phyloP scores from a whole-genome alignment of 2,113 vertebrate species.

The Columbina picui region DNA sequence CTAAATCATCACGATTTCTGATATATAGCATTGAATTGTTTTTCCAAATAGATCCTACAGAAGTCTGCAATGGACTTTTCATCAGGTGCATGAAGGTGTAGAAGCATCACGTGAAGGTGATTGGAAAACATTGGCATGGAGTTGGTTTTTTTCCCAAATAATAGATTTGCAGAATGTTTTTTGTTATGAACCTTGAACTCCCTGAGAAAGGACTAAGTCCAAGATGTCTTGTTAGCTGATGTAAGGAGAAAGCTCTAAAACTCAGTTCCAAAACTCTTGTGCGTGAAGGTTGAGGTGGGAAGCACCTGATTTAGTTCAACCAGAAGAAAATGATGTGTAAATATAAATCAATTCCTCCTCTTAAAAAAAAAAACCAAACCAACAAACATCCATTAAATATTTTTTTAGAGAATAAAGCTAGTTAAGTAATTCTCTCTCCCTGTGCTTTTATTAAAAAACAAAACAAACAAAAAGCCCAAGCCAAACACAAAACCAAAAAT shows the following conservation, averaged over 20 bases:
- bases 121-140: background rate
- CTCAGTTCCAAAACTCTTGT: background rate
- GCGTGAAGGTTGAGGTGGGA: background rate
- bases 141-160: background rate
- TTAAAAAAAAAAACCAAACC: background rate
- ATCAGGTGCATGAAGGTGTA: background rate
- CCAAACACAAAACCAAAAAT: background rate
- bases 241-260: background rate
- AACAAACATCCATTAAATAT: too few species aligned
- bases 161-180: background rate
- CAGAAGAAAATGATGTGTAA: background rate
- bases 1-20: background rate
- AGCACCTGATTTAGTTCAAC: background rate
- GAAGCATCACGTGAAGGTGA: background rate
- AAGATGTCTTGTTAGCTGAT: background rate
- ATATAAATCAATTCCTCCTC: background rate
- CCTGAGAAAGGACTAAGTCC: background rate
- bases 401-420: background rate
- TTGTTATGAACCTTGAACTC: background rate
- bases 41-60: background rate
- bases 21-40: background rate
- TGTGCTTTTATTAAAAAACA: background rate
- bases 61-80: background rate
- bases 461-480: background rate
- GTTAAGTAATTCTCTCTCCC: background rate